Conservation (phyloP, 2,888 invertebrate species). For the Leptopilina drosophilae region DNA sequence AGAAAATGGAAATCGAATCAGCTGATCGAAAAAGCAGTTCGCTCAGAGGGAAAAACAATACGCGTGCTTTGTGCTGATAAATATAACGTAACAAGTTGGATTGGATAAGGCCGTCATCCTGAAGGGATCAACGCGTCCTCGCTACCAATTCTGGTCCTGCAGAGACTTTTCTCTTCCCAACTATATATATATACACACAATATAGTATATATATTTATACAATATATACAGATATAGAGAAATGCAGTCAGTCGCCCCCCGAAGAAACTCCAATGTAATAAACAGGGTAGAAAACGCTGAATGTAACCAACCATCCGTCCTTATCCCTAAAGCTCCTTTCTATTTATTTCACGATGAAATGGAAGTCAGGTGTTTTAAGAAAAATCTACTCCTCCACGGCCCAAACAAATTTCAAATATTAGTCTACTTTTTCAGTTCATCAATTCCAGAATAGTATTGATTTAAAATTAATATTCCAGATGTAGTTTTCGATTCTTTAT, state of each 20-base stretch:
- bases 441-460: no score
- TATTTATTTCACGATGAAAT: slow-evolving; percentile 56
- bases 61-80: slow-evolving; percentile 74
- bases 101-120: slow-evolving; percentile 76
- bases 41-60: slow-evolving; percentile 59
- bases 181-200: neutral
- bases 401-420: neutral
- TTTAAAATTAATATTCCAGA: no score
- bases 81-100: slow-evolving; percentile 77
- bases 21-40: slow-evolving; percentile 62
- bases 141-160: slow-evolving; percentile 45
- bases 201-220: neutral
- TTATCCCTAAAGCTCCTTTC: slow-evolving; percentile 53
- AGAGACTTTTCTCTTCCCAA: slow-evolving; percentile 49
- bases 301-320: slow-evolving; percentile 47
- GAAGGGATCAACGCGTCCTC: slow-evolving; percentile 75
- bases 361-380: slow-evolving; percentile 35
- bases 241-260: slow-evolving; percentile 12
- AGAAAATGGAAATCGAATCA: slow-evolving; percentile 63
- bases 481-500: no score
- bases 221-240: neutral
- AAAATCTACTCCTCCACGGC: slow-evolving; percentile 19
- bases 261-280: slow-evolving; percentile 44
- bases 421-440: neutral
- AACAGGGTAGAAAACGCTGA: slow-evolving; percentile 50